phyloP scores from a whole-genome alignment of 2,797 vertebrate genomes.

The Xenentodon cancila region DNA sequence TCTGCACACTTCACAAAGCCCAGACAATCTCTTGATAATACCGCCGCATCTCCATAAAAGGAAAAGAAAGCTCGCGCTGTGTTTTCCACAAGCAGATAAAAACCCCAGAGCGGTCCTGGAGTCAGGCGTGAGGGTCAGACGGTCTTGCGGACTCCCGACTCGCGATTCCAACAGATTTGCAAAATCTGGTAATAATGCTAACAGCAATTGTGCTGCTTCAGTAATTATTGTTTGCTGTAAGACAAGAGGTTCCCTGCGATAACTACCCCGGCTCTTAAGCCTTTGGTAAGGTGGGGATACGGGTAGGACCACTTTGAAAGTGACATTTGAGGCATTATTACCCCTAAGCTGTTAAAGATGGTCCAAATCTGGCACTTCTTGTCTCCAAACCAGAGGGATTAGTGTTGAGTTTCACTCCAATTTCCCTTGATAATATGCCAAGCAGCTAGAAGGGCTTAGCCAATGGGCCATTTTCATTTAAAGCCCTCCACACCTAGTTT shows the following conservation, averaged over 20 bases:
- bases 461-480: conserved; percentile 46
- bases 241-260: conserved; percentile 60
- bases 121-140: conserved; percentile 42
- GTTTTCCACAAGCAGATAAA: conserved; percentile 37
- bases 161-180: conserved; percentile 39
- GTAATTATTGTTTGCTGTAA: conserved; percentile 63
- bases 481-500: conserved; percentile 16
- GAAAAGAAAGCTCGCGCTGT: conserved; percentile 38
- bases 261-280: conserved; percentile 68
- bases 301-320: conserved; percentile 62
- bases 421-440: conserved; percentile 68
- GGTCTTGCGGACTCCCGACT: conserved; percentile 36
- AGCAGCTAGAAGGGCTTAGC: conserved; percentile 56
- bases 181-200: conserved; percentile 53
- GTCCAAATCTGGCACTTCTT: conserved; percentile 66
- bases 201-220: conserved; percentile 53
- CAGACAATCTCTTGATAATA: conserved; percentile 66
- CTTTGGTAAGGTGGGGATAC: conserved; percentile 64
- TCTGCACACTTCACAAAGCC: conserved; percentile 66
- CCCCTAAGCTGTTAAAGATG: conserved; percentile 73
- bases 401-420: conserved; percentile 68
- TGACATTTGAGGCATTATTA: conserved; percentile 73
- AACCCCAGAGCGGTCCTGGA: conserved; percentile 11
- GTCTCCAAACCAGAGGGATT: conserved; percentile 75
- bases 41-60: conserved; percentile 57